Base-by-base conservation (phyloP, 2,113 vertebrate genomes). In the Monopterus albus region DNA sequence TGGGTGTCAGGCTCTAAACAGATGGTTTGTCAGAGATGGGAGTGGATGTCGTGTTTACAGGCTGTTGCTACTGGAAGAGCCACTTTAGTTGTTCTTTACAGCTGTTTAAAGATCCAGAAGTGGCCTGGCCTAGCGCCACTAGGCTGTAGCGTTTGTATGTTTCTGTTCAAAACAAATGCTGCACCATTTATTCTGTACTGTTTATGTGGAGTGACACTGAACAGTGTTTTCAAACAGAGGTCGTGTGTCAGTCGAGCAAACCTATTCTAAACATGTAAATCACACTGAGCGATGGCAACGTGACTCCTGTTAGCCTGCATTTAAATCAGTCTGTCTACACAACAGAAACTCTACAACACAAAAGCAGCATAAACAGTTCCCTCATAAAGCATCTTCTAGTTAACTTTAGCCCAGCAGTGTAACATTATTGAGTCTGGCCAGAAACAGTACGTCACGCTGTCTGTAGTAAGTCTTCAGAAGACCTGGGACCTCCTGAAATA, bases 401-500 rank as follows among this genome's bases (percentile, higher is more conserved):
- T 56, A 20, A 59, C 20, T 26, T 51, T 14, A 20, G 31, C 51
- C 25, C 18, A 38, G n/a, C 36, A n/a, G 4, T 25, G 26, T 31
- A 47, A 25, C 59, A 45, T 50, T 42, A 59, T 14, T 20, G 39
- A 71, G 20, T 0, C 21, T 15, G 33, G 15, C 51, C 23, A 17
- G 49, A 33, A 23, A 18, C n/a, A 57, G 17, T 40, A 29, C 18
- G 71, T 84, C 82, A 82, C 59, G 51, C 28, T 33, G n/a, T 62
- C 50, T 25, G 64, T 66, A 61, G 61, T 70, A 36, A 55, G 64
- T 42, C 50, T 35, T 59, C 46, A 9, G 28, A 43, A 75, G 25
- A 63, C 65, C 40, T 42, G 49, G 29, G 40, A 80, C 45, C 29
- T 49, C 21, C 39, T 78, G 42, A 79, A 82, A 82, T 78, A 84